These are phyloP conservation scores for Neotoma lepida DNA, from an alignment of 2,113 vertebrate genomes.

Conservation along the genomic window DNA sequence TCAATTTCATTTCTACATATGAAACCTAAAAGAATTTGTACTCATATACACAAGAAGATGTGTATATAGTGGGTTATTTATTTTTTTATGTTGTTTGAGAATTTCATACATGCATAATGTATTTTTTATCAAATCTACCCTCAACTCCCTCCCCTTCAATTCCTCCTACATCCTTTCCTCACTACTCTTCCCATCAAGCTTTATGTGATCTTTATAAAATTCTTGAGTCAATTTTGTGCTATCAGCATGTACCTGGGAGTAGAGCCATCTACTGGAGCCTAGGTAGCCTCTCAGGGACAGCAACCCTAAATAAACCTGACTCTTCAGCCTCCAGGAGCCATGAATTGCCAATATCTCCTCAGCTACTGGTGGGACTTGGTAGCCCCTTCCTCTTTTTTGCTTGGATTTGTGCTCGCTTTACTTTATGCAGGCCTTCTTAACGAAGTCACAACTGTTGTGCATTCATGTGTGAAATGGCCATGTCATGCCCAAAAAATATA, in stretches of 20 bases:
- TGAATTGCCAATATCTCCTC: not conserved
- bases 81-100: not conserved
- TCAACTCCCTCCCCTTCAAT: too few relatives aligned
- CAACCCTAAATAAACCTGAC: not conserved
- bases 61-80: not conserved
- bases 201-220: not conserved
- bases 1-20: not conserved
- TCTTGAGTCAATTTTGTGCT: not conserved
- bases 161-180: not conserved
- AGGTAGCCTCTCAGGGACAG: not conserved
- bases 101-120: too few relatives aligned
- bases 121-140: not conserved
- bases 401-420: not conserved
- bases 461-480: not conserved
- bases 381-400: not conserved
- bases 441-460: too few relatives aligned
- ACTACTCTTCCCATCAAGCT: not conserved
- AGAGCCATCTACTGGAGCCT: not conserved
- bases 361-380: not conserved
- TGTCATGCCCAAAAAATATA: not conserved
- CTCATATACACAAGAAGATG: not conserved
- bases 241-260: not conserved
- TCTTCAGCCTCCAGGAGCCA: not conserved
- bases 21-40: not conserved
- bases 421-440: not conserved